Base-by-base conservation (phyloP, 1,140 invertebrate species). In the Drosophila cardini region DNA sequence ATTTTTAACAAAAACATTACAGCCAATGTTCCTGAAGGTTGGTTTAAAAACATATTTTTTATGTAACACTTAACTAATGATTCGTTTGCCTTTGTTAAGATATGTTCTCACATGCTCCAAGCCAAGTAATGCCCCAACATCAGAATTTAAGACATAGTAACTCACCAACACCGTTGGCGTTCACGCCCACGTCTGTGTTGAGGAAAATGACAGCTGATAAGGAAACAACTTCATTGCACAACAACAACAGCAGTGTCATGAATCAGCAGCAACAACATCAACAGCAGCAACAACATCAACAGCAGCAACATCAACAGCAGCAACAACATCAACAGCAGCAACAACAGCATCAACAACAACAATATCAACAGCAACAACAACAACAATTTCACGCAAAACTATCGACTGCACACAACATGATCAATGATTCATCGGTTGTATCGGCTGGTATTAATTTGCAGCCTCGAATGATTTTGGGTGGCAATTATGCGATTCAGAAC, bases 161-260 rank as follows among this genome's bases (percentile, higher is more conserved):
- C 46, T 94, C 93, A 42, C 94, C 95, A 7, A 95, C 95, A 36
- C 95, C 95, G 5, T 93, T 96, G 62, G 96, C 97, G 3, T 98
- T 98, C 92, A 98, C 97, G 2, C 97, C 97, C 46, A 98, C 97
- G 7, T 97, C 97, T 45, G 96, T 97, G 36, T 94, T 98, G 82
- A 94, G 97, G 32, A 98, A 98, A 93, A 97, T 98, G 97, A 97
- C 97, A 42, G 97, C 96, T 16, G 97, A 98, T 78, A 97, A 97
- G 91, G 96, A 96, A 76, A 48, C 77, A 32, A 56, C 56, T 40
- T 56, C 60, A 18, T 40, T 62, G 43, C 63, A 71, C 2, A 64
- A 57, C 18, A 64, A 57, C 18, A 52, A 43, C 11, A 55, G 30
- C 48, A 48, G 30, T 55, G 53, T 57, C 86, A 91, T 52, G 91